Conservation (phyloP, 2,797 vertebrate genomes). For the Sebastes glaucus region DNA sequence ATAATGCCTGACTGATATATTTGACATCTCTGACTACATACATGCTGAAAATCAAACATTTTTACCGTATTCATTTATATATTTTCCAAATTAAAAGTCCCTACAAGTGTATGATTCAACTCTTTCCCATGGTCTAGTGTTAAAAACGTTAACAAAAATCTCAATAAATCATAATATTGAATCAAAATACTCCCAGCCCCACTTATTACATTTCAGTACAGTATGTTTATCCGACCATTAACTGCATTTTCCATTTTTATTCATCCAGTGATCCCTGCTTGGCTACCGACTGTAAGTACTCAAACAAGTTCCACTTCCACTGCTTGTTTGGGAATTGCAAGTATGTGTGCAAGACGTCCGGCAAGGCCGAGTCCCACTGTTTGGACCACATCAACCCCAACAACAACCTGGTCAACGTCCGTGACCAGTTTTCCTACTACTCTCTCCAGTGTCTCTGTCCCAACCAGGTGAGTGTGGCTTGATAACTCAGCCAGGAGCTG, state of each 20-base stretch:
- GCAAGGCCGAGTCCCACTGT: constrained; percentile 98
- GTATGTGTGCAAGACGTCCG: constrained; percentile 99
- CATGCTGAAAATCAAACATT: too few relatives aligned
- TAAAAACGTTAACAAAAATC: too few relatives aligned
- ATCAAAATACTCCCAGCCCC: too few relatives aligned
- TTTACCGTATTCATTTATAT: too few relatives aligned
- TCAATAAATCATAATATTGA: too few relatives aligned
- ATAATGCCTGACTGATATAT: too few relatives aligned
- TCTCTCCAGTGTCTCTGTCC: constrained; percentile 99
- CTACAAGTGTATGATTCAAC: too few relatives aligned
- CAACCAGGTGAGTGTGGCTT: constrained; percentile 90
- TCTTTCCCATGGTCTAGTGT: too few relatives aligned
- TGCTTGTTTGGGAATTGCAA: constrained; percentile 99
- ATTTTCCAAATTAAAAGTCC: too few relatives aligned
- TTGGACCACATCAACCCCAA: constrained; percentile 99
- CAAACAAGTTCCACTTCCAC: constrained; percentile 99
- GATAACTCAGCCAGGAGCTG: constrained; percentile 51
- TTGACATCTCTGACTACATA: too few relatives aligned
- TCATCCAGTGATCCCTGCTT: constrained; percentile 93
- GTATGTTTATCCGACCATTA: not conserved
- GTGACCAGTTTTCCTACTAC: constrained; percentile 98
- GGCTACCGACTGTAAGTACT: constrained; percentile 98
- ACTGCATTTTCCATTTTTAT: constrained; percentile 15
- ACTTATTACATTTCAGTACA: not conserved
- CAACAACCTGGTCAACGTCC: constrained; percentile 96